Base-by-base conservation (phyloP, 2,888 invertebrate genomes). In the Tenthredo amoena region DNA sequence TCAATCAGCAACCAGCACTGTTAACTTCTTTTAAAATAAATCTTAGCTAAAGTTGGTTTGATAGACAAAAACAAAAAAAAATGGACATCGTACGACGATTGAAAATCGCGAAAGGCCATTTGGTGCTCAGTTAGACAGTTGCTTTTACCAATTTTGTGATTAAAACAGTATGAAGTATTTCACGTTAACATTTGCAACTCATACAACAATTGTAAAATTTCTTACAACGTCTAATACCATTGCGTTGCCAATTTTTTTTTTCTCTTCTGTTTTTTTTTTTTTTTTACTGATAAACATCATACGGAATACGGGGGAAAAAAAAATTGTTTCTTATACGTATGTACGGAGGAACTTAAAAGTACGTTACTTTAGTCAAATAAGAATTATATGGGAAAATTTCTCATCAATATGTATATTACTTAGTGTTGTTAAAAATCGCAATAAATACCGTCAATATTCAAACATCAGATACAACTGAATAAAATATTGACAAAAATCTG, bases 1-100 rank as follows among this genome's bases (percentile, higher is more conserved):
- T 77, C 15, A 77, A 55, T 77, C 55, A 77, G 77, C 77, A 50
- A 55, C 34, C 34, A 77, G 34, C 50, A 34, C 50, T 77, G 77
- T 55, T 26, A 34, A 55, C 55, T 18, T 47, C 0, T 47, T 77
- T 55, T 18, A 10, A 31, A 50, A 26, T 2, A 3, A 21, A 18
- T 40, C 7, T 76, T n/a, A 34, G 55, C 31, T 47, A 6, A 21
- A 26, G 21, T 62, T 21, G 26, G 21, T 62, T 18, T 26, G 4
- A 26, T 21, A 62, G 9, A 26, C 26, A 21, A 62, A 9, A 26
- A 58, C 10, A 26, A 62, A 68, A 68, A 34, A 68, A 68, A 68
- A 31, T 34, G 10, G 18, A 68, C 31, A 34, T 68, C 31, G 26
- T 31, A 34, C 34, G 26, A 21, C 12, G 31, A 68, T 34, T 21